Evolutionary conservation across 2,113 vertebrate species (phyloP).

Genomic region (Neopipo cinnamomea): DNA sequence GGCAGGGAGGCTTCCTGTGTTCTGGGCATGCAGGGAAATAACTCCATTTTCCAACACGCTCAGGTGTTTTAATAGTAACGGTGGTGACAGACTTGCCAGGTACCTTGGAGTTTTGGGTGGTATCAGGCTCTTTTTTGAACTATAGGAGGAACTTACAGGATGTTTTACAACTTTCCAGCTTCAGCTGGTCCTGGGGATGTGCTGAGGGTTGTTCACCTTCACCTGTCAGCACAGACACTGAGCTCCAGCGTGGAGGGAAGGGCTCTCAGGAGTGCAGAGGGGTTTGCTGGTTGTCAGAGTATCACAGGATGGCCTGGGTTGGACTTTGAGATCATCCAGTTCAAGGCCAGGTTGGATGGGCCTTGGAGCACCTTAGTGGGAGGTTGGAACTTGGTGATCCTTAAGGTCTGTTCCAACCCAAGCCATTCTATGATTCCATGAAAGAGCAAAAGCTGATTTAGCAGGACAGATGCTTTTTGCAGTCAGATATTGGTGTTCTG

Average conservation of each 20-base stretch:
- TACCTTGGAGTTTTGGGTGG: background rate
- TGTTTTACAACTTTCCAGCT: background rate
- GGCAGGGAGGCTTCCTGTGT: background rate
- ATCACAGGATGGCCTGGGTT: background rate
- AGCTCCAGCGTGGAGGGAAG: background rate
- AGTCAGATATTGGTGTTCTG: background rate
- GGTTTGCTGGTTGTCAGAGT: background rate
- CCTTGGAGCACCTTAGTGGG: background rate
- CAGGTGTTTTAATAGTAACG: background rate
- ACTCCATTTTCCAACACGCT: accelerated
- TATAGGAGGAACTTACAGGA: background rate
- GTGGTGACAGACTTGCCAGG: background rate
- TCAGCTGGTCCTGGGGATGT: background rate
- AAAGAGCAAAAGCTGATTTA: background rate
- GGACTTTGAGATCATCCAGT: background rate
- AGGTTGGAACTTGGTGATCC: background rate
- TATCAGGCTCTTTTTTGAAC: background rate
- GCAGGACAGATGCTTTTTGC: background rate
- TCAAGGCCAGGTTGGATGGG: background rate
- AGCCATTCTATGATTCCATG: background rate
- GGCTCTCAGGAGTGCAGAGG: background rate
- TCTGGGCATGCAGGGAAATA: background rate
- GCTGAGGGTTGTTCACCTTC: background rate
- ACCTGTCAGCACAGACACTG: background rate
- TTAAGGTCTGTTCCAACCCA: background rate